These are phyloP conservation scores for Phallusia fumigata DNA, from an alignment of 23 tunicate genomes.

Conservation along the genomic window DNA sequence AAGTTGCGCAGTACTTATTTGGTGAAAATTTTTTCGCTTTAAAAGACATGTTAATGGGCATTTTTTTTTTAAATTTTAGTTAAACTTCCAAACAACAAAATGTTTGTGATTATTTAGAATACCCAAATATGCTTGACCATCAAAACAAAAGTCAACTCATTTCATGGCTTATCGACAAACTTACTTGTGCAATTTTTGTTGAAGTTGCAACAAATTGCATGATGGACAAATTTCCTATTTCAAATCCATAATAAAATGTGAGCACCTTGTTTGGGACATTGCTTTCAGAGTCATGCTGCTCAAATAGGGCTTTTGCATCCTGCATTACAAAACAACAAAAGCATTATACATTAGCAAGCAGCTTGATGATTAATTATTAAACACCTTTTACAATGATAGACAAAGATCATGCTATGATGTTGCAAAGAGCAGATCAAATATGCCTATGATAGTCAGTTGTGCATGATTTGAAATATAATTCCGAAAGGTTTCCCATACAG, in stretches of 20 bases:
- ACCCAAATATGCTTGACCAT: no score
- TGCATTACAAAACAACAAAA: background rate
- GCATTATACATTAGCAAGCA: no score
- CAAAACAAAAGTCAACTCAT: no score
- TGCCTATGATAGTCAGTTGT: background rate
- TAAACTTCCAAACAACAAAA: no score
- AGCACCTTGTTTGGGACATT: constrained; percentile 16
- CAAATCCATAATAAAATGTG: constrained; percentile 46
- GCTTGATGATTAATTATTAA: background rate
- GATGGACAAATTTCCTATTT: constrained; percentile 39
- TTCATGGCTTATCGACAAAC: background rate
- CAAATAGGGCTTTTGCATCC: constrained; percentile 34
- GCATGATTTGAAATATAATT: no score
- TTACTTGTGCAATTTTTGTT: constrained; percentile 27
- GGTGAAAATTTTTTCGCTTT: no score
- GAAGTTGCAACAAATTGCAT: constrained; percentile 44
- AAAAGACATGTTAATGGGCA: background rate
- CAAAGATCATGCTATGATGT: background rate
- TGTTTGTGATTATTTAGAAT: no score
- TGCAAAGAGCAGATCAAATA: constrained; percentile 2
- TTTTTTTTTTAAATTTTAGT: background rate
- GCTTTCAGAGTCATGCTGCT: constrained; percentile 13
- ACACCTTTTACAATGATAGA: background rate
- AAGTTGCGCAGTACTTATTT: no score
- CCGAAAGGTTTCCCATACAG: no score